phyloP scores from a whole-genome alignment of 2,113 vertebrate species.

The Columba livia region DNA sequence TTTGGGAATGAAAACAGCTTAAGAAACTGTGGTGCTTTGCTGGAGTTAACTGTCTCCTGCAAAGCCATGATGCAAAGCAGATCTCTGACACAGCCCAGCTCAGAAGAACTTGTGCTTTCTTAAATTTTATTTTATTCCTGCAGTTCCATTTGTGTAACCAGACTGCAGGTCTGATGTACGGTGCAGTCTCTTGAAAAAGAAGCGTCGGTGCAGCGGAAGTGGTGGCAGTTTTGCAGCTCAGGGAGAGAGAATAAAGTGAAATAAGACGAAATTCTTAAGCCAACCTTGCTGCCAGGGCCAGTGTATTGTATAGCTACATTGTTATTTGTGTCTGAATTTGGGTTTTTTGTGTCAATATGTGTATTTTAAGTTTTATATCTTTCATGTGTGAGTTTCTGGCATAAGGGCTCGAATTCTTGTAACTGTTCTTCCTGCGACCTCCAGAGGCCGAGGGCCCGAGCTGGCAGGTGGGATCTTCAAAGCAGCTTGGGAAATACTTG shows the following conservation, averaged over 20 bases:
- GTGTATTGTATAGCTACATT: accelerated
- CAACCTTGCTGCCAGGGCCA: neutral
- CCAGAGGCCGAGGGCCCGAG: neutral
- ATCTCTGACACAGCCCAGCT: neutral
- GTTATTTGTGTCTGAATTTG: accelerated
- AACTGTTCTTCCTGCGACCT: neutral
- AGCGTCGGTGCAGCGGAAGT: accelerated
- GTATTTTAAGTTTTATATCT: neutral
- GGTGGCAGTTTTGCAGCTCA: neutral
- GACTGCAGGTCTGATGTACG: neutral
- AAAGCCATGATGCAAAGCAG: neutral
- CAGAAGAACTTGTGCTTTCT: neutral
- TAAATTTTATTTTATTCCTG: neutral
- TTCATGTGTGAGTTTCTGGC: accelerated
- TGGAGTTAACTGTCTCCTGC: neutral
- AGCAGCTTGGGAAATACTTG: neutral
- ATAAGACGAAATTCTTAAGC: accelerated
- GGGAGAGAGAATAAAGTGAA: neutral
- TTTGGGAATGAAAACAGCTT: neutral
- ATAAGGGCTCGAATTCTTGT: neutral
- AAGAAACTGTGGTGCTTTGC: neutral
- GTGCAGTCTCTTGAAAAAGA: accelerated
- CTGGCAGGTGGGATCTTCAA: neutral
- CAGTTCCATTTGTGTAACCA: neutral
- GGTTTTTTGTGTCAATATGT: neutral